These are phyloP conservation scores for Talpa occidentalis DNA, from an alignment of 2,113 vertebrate species.

Conservation along the genomic window DNA sequence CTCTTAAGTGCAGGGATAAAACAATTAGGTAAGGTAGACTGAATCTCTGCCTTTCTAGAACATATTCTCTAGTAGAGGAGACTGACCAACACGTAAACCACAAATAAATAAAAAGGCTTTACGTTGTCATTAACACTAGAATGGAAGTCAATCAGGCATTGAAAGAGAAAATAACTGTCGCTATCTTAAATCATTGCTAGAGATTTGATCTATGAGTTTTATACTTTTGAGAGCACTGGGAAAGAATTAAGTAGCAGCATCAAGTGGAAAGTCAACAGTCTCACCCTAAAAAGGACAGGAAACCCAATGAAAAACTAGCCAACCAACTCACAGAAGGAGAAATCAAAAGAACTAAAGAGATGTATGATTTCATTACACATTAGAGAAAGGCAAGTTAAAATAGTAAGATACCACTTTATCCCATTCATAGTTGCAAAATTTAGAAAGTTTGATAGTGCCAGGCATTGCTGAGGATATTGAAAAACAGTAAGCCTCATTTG, in stretches of 20 bases:
- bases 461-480: neutral
- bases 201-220: slow-evolving; percentile 13
- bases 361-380: neutral
- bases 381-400: slow-evolving; percentile 22
- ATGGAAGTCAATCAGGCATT: neutral
- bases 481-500: neutral
- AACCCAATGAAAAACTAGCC: neutral
- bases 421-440: neutral
- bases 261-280: neutral
- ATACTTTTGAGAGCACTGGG: neutral
- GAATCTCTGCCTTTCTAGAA: neutral
- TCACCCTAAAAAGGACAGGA: neutral
- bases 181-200: neutral
- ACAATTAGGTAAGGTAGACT: neutral
- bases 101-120: neutral
- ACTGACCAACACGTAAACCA: neutral
- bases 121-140: neutral
- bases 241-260: slow-evolving; percentile 12
- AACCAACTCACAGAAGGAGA: neutral
- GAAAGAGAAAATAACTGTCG: neutral
- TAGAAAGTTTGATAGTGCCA: neutral
- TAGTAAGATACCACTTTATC: neutral
- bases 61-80: neutral
- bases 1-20: neutral
- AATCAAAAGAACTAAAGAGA: neutral